Conservation (phyloP, 2,888 invertebrate species). For the Boloria selene region DNA sequence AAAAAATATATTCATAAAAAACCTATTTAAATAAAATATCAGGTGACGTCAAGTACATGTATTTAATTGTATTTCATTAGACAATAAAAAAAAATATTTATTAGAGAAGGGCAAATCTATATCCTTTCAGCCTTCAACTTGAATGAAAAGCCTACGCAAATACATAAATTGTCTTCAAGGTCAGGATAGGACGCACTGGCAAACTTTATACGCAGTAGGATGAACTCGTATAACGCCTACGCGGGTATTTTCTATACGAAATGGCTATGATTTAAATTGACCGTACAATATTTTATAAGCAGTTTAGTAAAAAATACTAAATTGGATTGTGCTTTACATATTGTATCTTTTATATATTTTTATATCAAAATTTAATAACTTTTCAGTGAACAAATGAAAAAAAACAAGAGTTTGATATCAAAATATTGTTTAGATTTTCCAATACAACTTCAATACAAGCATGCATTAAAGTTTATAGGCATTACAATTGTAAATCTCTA, state of each 20-base stretch:
- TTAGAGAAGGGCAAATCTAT: conserved; percentile 12
- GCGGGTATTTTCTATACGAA: conserved; percentile 3
- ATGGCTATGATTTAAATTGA: background rate
- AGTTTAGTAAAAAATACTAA: no score
- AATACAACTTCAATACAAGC: background rate
- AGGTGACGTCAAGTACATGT: background rate
- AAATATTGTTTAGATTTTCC: no score
- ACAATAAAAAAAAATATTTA: background rate
- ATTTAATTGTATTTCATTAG: background rate
- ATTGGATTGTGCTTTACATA: no score
- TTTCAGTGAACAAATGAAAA: no score
- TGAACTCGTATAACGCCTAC: background rate
- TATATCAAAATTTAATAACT: no score
- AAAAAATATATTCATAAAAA: no score
- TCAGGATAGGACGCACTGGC: conserved; percentile 12
- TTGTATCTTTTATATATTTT: no score
- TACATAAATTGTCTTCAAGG: conserved; percentile 8
- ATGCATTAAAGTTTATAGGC: background rate
- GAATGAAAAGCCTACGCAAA: conserved; percentile 15
- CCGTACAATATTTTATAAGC: no score
- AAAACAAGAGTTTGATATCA: no score
- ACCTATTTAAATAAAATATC: background rate
- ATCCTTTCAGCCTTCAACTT: conserved; percentile 9
- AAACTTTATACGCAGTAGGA: background rate
- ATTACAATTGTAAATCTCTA: conserved; percentile 17